Base-by-base conservation (phyloP, 2,888 invertebrate genomes). In the Melinaea marsaeus region DNA sequence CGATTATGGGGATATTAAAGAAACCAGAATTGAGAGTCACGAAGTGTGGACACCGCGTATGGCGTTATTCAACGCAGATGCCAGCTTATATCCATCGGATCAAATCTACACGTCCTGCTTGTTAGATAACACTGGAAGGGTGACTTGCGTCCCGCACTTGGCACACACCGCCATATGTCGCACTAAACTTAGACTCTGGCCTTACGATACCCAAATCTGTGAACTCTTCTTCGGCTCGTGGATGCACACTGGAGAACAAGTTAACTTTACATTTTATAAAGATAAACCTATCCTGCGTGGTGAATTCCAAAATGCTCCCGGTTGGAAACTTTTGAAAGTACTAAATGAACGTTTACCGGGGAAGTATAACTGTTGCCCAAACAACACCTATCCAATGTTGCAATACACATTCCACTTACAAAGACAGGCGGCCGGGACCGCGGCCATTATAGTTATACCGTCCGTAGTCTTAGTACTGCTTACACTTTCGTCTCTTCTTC, bases 1-100 rank as follows among this genome's bases (percentile, higher is more conserved):
- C 3, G 92, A 95, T 4, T 95, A 94, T 76, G 93, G 93, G 11
- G 92, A 91, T 60, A 90, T 96, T 33, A 84, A 88, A 4, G 91
- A 91, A 64, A 85, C 94, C 22, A 92, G 94, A 72, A 81, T 95
- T n/a, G 92, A 92, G 13, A 94, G 94, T 71, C 88, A 92, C 61
- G 91, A 93, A 65, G 91, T 97, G 59, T 97, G 97, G 96, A 88
- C 93, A 11, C 96, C 96, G 0, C 94, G 94, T 73, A 87, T 97
- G 75, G 92, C 95, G 0, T 81, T 96, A n/a, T 95, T 94, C 73
- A 96, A 96, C 74, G 92, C 93, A 3, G 89, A 90, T 61, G 85
- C 83, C 3, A 70, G 79, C 0, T 64, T 76, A 65, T 83, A 81
- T 63, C 84, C 81, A 47, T 75, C 84, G 1, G 87, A 88, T 62